phyloP scores from a whole-genome alignment of 2,888 invertebrate species.

The Lepidocyrtoides sp. region DNA sequence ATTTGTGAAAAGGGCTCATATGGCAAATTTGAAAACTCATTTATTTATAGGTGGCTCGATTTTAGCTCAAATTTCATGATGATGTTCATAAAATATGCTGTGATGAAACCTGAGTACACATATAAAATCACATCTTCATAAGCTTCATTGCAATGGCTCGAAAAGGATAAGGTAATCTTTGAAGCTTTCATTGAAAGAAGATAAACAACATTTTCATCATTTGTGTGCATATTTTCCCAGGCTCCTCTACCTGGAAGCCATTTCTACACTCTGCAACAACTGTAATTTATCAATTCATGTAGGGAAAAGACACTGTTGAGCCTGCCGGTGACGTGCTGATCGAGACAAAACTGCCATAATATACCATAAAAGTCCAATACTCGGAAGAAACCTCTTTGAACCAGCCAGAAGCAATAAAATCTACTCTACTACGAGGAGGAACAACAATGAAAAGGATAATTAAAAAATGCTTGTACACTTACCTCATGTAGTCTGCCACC shows the following conservation, averaged over 20 bases:
- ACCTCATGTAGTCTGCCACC: not conserved
- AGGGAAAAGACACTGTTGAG: not conserved
- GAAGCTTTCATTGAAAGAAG: too few species aligned
- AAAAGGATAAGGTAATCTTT: too few species aligned
- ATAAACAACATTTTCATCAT: too few species aligned
- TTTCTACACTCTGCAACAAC: not conserved
- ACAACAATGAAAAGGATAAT: conserved; percentile 34
- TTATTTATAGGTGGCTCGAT: too few species aligned
- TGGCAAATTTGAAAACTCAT: too few species aligned
- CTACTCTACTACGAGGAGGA: not conserved
- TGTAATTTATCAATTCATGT: not conserved
- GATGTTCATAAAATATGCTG: not conserved
- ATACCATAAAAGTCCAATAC: conserved; percentile 1
- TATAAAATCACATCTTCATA: too few species aligned
- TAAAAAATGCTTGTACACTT: conserved; percentile 15
- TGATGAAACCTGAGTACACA: too few species aligned
- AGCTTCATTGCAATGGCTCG: too few species aligned
- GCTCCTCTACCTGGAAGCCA: too few species aligned
- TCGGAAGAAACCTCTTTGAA: conserved; percentile 14
- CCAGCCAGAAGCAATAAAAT: conserved; percentile 15
- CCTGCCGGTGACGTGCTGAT: not conserved
- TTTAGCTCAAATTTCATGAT: too few species aligned
- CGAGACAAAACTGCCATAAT: not conserved
- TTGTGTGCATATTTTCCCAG: too few species aligned
- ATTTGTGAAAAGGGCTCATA: too few species aligned